Base-by-base conservation (phyloP, 2,888 invertebrate genomes). In the Polydrusus cervinus region DNA sequence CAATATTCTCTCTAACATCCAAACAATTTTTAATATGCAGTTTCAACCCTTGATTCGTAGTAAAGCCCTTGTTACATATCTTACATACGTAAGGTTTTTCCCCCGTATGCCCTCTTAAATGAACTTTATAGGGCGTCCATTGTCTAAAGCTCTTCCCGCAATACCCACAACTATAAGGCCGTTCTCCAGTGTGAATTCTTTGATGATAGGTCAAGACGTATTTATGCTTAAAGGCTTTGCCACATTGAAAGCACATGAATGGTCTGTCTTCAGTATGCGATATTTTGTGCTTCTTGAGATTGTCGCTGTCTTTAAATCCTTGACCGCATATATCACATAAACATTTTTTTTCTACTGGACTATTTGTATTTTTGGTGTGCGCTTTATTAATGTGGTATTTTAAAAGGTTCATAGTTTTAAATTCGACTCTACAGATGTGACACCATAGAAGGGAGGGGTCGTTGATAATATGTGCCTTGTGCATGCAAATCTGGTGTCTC, bases 121-220 rank as follows among this genome's bases (percentile, higher is more conserved):
- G 81, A 0, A 83, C 80, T 60, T 84, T 84, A n/a, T 83, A 80
- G 14, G 83, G 76, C 18, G 79, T 68, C 62, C 74, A 79, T 25
- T 79, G 74, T 8, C 74, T 78, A 60, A 80, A 80, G 47, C 65
- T 69, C 68, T 89, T 89, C 0, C 88, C 89, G 57, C 91, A 90
- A 8, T 87, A 86, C 3, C 88, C 87, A 77, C 91, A 90, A 2
- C 88, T 85, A 78, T 88, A 89, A 30, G 89, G 85, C 66, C 86
- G 86, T 78, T 89, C 90, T 7, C 90, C 90, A 0, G 89, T 89
- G 76, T 90, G 91, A 71, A 89, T 89, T 66, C 90, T 86, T 86
- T 89, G 88, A 77, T 88, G 88, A 73, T 88, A 78, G 2, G 75
- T 76, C n/a, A 78, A 47, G 13, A 71, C 73, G 61, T 75, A 78